Conservation (phyloP, 2,113 vertebrate genomes). For the Pachypanchax playfairii region DNA sequence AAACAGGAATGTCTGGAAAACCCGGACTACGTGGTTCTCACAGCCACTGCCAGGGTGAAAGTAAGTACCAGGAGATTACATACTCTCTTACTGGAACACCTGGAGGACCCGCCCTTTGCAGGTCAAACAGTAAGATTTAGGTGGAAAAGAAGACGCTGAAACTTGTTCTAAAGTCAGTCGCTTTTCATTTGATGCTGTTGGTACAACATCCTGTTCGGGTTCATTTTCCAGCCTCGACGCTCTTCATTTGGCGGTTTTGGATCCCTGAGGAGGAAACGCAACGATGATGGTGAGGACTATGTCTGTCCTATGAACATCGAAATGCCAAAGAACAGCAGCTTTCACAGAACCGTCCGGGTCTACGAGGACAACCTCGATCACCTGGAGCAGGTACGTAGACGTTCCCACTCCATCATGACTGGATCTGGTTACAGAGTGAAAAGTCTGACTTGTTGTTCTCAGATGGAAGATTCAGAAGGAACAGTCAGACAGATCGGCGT, state of each 20-base stretch:
- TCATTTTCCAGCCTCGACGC: slow-evolving; percentile 84
- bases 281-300: slow-evolving; percentile 91
- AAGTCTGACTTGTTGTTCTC: neutral
- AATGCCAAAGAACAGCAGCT: slow-evolving; percentile 80
- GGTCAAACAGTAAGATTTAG: too few relatives aligned
- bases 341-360: slow-evolving; percentile 76
- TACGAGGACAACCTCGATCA: slow-evolving; percentile 87
- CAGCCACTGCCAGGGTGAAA: slow-evolving; percentile 96
- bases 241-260: slow-evolving; percentile 91
- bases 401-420: rapidly evolving
- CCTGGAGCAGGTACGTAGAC: slow-evolving; percentile 84
- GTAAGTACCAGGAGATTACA: too few relatives aligned
- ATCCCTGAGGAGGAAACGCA: slow-evolving; percentile 90
- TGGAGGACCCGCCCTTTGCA: too few relatives aligned
- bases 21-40: slow-evolving; percentile 89
- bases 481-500: slow-evolving; percentile 93
- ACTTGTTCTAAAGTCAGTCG: too few relatives aligned
- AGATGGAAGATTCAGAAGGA: slow-evolving; percentile 98
- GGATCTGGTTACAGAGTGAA: too few relatives aligned
- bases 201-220: neutral
- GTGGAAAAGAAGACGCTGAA: too few relatives aligned
- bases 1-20: slow-evolving; percentile 92
- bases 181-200: too few relatives aligned
- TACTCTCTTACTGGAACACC: too few relatives aligned
- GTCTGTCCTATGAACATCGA: slow-evolving; percentile 94